Base-by-base conservation (phyloP, 2,888 invertebrate species). In the Lottia scabra region DNA sequence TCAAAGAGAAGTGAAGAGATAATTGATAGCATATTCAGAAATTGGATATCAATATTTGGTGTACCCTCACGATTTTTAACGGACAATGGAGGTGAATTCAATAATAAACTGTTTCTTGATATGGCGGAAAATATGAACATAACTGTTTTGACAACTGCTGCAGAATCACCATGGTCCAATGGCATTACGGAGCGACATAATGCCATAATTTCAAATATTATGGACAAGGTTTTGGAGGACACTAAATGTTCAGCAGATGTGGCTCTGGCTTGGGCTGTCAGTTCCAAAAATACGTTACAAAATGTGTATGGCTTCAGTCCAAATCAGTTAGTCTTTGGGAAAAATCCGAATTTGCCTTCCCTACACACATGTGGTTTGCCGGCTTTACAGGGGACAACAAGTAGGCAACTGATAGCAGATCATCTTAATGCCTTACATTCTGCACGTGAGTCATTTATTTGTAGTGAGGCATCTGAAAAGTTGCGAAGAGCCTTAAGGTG, bases 101-200 rank as follows among this genome's bases (percentile, higher is more conserved):
- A 48, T 13, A 48, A 48, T 13, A 19, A 13, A 48, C 13, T 48
- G 16, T 48, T 48, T 19, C 48, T 16, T 19, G 48, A 48, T 48
- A 48, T 48, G 48, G 48, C 48, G 12, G 48, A 48, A 48, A 48
- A 48, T 48, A n/a, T 48, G 48, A 48, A 48, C 48, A 48, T 48
- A n/a, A 48, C n/a, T n/a, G 48, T 48, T 12, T 16, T 48, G n/a
- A 48, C 48, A 6, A 48, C 48, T n/a, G 15, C 48, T 48, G 48
- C 48, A n/a, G 48, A 48, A 19, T 48, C 48, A 48, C 48, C 48
- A 48, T 48, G 48, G 48, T 48, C 15, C 5, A 48, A 48, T 19
- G 48, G 48, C 15, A 48, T 48, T 13, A 48, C 48, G 5, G 48
- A 48, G 19, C 16, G 19, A 48, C 48, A 56, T 56, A 56, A 56